Evolutionary conservation across 2,888 invertebrate genomes (phyloP).

Genomic region (Eristalinus sepulchralis): DNA sequence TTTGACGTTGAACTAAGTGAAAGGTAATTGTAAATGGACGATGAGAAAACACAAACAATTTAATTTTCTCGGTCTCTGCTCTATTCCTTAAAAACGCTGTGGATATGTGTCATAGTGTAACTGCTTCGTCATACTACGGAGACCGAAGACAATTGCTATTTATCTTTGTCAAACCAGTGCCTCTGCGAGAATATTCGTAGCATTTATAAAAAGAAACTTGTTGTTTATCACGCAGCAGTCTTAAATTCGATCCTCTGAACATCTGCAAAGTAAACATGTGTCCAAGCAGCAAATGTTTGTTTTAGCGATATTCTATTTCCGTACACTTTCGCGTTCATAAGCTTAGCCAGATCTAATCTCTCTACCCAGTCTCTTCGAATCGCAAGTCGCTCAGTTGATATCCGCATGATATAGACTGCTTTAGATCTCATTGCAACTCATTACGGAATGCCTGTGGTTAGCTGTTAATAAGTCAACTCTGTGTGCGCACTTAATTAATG

Average conservation of each 20-base stretch:
- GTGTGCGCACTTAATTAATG: neutral
- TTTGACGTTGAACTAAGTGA: neutral
- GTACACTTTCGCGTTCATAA: neutral
- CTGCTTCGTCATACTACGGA: neutral
- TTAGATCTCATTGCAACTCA: neutral
- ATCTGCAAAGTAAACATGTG: neutral
- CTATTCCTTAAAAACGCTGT: neutral
- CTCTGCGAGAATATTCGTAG: neutral
- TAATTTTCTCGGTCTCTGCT: neutral
- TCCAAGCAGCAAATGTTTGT: neutral
- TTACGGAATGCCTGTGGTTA: neutral
- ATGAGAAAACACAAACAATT: neutral
- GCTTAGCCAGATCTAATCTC: neutral
- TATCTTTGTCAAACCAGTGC: neutral
- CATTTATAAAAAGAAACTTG: neutral
- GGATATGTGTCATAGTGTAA: neutral
- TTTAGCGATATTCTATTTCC: neutral
- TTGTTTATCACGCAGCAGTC: neutral
- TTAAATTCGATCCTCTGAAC: neutral
- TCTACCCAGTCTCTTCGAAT: neutral
- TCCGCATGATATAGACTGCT: neutral
- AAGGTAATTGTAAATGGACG: neutral
- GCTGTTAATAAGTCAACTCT: neutral
- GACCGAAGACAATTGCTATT: neutral
- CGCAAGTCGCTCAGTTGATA: neutral